Conservation (phyloP, 1,140 invertebrate genomes). For the Bombus haemorrhoidalis region DNA sequence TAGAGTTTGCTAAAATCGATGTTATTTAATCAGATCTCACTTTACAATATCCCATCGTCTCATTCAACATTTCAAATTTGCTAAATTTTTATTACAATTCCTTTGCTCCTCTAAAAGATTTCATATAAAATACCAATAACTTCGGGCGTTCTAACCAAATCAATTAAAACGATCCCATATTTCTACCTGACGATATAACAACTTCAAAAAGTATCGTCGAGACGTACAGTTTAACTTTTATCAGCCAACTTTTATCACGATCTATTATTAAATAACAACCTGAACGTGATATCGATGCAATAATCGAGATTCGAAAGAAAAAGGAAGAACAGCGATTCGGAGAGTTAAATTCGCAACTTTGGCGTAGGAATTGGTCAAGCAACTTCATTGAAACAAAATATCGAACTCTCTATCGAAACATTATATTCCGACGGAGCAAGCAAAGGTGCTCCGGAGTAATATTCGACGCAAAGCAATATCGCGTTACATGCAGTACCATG, state of each 20-base stretch:
- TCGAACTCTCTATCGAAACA: conserved; percentile 48
- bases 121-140: neutral
- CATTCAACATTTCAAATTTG: neutral
- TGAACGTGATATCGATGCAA: neutral
- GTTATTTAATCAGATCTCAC: neutral
- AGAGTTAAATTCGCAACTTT: neutral
- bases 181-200: neutral
- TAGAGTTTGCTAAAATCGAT: neutral
- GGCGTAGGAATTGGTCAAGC: neutral
- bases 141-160: neutral
- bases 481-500: conserved; percentile 64
- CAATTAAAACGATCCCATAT: neutral
- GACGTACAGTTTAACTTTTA: neutral
- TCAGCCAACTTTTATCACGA: neutral
- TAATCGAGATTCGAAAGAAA: neutral
- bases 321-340: neutral
- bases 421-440: conserved; percentile 41
- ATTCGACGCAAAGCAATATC: conserved; percentile 66
- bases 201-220: neutral
- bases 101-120: neutral
- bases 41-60: too few species aligned
- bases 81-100: neutral
- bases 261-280: neutral
- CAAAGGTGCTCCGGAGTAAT: conserved; percentile 49
- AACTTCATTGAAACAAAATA: conserved; percentile 42